Conservation (phyloP, 2,113 vertebrate species). For the Salvelinus namaycush region DNA sequence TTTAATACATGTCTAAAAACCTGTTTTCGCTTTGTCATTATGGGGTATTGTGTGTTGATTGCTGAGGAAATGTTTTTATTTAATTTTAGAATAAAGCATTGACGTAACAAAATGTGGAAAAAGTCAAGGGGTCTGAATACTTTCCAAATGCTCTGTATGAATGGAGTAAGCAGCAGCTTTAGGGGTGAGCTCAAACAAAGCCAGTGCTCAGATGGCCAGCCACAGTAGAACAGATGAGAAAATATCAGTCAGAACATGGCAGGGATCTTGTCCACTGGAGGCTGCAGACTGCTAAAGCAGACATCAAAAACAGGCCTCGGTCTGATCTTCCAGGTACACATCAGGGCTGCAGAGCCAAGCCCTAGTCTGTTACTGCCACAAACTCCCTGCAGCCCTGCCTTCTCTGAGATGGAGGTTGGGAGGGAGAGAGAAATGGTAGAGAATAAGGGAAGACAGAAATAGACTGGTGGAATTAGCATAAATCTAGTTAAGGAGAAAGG, state of each 20-base stretch:
- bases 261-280: slow-evolving; percentile 11
- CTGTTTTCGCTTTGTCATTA: no score
- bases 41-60: no score
- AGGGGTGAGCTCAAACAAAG: neutral
- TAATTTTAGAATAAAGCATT: no score
- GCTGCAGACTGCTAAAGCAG: slow-evolving; percentile 22
- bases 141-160: no score
- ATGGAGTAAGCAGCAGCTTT: neutral
- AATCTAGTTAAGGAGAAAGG: neutral
- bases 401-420: slow-evolving; percentile 1
- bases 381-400: neutral
- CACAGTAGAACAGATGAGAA: slow-evolving; percentile 37
- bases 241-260: neutral
- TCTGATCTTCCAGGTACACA: neutral
- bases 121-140: no score
- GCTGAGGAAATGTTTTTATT: no score
- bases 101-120: no score
- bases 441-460: neutral
- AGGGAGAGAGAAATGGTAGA: neutral
- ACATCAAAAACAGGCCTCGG: slow-evolving; percentile 23
- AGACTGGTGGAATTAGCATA: neutral
- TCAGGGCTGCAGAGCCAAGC: slow-evolving; percentile 11
- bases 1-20: no score
- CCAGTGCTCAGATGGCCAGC: neutral
- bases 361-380: neutral